Percentiles rank a stretch among this genome's conserved stretches.
Evolutionary conservation across 2,888 invertebrate species (phyloP).

Genomic region (Metalampra italica): DNA sequence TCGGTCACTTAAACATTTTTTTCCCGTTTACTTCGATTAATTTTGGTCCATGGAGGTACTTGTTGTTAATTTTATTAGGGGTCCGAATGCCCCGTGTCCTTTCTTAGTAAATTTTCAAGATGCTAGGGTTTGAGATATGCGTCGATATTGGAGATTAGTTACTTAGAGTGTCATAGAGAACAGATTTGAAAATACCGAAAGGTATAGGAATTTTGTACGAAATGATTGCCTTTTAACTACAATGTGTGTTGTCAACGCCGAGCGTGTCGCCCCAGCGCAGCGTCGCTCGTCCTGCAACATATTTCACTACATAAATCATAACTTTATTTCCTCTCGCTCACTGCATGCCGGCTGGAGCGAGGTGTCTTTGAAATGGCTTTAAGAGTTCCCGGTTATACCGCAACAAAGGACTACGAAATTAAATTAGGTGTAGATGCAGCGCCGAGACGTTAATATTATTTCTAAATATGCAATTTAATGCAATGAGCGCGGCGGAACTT

Average conservation of each 20-base stretch:
- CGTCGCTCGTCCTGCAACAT: constrained; percentile 53
- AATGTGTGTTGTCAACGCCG: constrained; percentile 58
- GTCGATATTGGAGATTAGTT: no score
- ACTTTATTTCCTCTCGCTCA: constrained; percentile 75
- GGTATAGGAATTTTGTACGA: no score
- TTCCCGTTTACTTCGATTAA: no score
- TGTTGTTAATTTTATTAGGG: no score
- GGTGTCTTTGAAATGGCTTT: constrained; percentile 72
- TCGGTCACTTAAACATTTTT: no score
- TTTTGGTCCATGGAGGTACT: no score
- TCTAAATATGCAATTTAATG: constrained; percentile 43
- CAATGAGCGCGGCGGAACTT: constrained; percentile 19
- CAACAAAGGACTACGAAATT: constrained; percentile 69
- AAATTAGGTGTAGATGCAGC: constrained; percentile 61
- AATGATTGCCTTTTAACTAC: constrained; percentile 49
- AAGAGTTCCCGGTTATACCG: constrained; percentile 59
- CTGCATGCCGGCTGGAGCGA: constrained; percentile 46
- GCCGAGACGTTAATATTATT: constrained; percentile 46
- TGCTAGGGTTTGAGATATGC: no score
- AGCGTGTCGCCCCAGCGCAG: constrained; percentile 42
- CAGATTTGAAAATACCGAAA: no score
- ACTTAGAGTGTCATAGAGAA: no score
- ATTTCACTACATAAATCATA: constrained; percentile 76
- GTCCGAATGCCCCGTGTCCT: no score
- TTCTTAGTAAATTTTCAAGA: no score